Conservation (phyloP, 2,888 invertebrate genomes). For the Nycteola revayana region DNA sequence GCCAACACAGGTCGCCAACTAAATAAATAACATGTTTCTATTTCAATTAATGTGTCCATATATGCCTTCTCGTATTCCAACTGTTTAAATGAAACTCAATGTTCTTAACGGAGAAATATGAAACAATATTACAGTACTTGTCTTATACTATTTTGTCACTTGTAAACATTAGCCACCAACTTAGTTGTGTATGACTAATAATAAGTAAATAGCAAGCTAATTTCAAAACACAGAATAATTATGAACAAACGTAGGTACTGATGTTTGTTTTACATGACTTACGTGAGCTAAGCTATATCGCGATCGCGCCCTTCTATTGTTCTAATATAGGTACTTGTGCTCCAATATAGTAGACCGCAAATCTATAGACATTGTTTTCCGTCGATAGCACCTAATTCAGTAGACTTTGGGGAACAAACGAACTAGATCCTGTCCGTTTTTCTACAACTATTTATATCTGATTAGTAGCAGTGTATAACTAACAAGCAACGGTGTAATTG, state of each 20-base stretch:
- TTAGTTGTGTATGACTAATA: too few species aligned
- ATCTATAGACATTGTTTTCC: conserved; percentile 58
- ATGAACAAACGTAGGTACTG: too few species aligned
- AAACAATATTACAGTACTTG: too few species aligned
- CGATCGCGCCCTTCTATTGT: conserved; percentile 70
- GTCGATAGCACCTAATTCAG: conserved; percentile 28
- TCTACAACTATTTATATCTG: conserved; percentile 3
- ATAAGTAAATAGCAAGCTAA: too few species aligned
- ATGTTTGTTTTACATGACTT: too few species aligned
- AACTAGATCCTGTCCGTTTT: conserved; percentile 23
- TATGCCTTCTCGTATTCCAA: too few species aligned
- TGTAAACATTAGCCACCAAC: too few species aligned
- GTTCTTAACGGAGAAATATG: too few species aligned
- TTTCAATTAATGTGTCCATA: too few species aligned
- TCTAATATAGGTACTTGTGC: conserved; percentile 61
- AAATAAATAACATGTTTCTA: conserved; percentile 5
- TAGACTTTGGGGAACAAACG: conserved; percentile 24
- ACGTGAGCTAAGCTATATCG: conserved; percentile 10
- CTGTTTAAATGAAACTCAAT: too few species aligned
- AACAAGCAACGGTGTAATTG: conserved; percentile 17
- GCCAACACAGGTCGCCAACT: conserved; percentile 22
- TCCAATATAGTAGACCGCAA: conserved; percentile 49
- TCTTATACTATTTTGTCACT: too few species aligned
- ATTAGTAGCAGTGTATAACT: conserved; percentile 8
- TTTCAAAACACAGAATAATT: too few species aligned